These are phyloP conservation scores for Phalera bucephala DNA, from an alignment of 2,888 invertebrate species.

Conservation along the genomic window DNA sequence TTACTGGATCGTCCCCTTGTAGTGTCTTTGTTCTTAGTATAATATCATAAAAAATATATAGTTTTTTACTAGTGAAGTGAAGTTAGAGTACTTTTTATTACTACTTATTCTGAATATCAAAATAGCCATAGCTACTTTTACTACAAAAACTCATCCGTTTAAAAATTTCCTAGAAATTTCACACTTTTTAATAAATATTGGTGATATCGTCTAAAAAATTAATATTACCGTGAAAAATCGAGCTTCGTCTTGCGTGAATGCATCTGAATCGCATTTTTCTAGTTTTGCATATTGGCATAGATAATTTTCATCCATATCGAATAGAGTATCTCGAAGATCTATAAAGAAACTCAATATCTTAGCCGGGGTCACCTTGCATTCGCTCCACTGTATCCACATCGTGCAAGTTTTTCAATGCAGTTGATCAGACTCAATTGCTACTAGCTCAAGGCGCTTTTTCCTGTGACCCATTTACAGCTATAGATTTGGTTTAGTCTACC, in stretches of 20 bases:
- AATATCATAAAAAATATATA: no score
- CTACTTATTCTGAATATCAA: no score
- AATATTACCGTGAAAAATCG: background rate
- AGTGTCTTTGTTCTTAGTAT: background rate
- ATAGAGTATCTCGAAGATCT: conserved; percentile 39
- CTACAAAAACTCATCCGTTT: no score
- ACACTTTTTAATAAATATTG: background rate
- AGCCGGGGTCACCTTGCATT: conserved; percentile 65
- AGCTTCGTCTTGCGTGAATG: background rate
- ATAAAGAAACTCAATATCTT: conserved; percentile 49
- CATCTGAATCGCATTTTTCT: background rate
- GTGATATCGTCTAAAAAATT: background rate
- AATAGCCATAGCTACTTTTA: no score
- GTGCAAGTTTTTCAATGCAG: conserved; percentile 32
- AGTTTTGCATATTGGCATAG: conserved; percentile 10
- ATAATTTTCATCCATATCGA: conserved; percentile 17
- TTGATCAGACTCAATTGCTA: conserved; percentile 24
- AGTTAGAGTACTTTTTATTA: no score
- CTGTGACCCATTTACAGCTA: conserved; percentile 41
- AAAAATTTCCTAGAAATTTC: background rate
- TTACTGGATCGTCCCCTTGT: conserved; percentile 1
- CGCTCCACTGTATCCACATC: conserved; percentile 41
- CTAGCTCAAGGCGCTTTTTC: conserved; percentile 43
- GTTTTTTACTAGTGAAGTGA: no score
- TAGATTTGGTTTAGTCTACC: conserved; percentile 42